Conservation (phyloP, 2,113 vertebrate species). For the Mirounga angustirostris region DNA sequence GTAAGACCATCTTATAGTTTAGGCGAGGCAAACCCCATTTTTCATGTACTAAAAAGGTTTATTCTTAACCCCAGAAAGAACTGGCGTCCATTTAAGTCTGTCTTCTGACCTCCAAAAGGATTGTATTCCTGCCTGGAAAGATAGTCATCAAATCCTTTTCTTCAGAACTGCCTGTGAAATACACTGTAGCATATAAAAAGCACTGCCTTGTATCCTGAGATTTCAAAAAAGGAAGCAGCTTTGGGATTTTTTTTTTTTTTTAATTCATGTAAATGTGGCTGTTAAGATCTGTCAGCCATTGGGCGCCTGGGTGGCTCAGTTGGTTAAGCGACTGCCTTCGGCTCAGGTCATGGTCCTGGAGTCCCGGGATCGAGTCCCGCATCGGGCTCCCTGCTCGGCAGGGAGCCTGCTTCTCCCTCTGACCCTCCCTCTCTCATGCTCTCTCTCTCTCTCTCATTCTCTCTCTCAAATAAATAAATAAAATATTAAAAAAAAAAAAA, state of each 20-base stretch:
- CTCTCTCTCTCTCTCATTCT: no score
- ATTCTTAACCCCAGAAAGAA: background rate
- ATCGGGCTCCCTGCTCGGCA: no score
- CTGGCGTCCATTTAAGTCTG: background rate
- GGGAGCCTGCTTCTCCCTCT: no score
- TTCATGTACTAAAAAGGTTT: background rate
- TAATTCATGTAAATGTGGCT: background rate
- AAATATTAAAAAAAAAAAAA: no score
- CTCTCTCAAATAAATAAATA: no score
- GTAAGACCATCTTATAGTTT: background rate
- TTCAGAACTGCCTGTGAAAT: background rate
- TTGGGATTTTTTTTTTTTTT: background rate
- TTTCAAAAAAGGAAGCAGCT: background rate
- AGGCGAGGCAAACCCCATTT: background rate
- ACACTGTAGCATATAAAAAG: accelerated
- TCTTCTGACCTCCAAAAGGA: background rate
- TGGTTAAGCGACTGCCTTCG: no score
- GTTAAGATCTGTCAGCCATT: background rate
- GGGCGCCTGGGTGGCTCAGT: no score
- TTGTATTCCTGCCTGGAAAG: background rate
- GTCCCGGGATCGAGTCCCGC: no score
- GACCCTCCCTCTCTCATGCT: no score
- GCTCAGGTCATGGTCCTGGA: no score
- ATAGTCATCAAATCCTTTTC: background rate
- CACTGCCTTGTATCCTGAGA: background rate